These are phyloP conservation scores for Thamnophis elegans DNA, from an alignment of 2,797 vertebrate species.

Conservation along the genomic window DNA sequence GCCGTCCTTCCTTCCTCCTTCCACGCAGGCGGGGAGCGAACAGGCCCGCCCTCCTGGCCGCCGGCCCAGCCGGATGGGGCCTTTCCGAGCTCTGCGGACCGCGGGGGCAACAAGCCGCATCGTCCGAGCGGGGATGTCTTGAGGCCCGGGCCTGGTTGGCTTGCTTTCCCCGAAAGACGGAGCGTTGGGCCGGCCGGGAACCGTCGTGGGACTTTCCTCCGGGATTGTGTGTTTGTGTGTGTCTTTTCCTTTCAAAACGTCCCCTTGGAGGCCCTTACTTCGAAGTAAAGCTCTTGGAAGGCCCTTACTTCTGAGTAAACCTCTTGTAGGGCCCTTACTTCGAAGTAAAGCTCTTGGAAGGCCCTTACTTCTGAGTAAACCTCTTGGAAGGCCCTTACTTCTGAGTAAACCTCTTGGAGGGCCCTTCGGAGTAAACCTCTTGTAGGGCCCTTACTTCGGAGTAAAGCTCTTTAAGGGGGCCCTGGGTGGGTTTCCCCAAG, in stretches of 20 bases:
- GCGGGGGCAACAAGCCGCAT: background rate
- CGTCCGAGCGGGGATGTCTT: background rate
- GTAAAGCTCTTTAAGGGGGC: no score
- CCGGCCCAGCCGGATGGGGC: background rate
- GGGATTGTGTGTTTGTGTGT: background rate
- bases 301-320: no score
- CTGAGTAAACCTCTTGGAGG: no score
- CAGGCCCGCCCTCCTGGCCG: background rate
- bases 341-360: background rate
- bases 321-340: no score
- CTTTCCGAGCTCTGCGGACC: background rate
- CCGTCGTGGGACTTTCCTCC: background rate
- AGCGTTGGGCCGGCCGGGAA: background rate
- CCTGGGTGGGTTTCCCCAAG: no score
- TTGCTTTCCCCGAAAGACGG: background rate
- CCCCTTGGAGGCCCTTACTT: background rate
- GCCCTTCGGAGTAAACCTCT: no score
- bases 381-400: no score
- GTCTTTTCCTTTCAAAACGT: background rate
- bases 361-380: no score
- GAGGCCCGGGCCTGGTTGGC: background rate
- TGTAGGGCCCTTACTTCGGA: no score
- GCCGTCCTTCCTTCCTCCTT: conserved; percentile 6
- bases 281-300: no score
- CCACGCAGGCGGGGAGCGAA: background rate